Evolutionary conservation across 2,797 vertebrate species (phyloP).

Genomic region (Sebastes variabilis): DNA sequence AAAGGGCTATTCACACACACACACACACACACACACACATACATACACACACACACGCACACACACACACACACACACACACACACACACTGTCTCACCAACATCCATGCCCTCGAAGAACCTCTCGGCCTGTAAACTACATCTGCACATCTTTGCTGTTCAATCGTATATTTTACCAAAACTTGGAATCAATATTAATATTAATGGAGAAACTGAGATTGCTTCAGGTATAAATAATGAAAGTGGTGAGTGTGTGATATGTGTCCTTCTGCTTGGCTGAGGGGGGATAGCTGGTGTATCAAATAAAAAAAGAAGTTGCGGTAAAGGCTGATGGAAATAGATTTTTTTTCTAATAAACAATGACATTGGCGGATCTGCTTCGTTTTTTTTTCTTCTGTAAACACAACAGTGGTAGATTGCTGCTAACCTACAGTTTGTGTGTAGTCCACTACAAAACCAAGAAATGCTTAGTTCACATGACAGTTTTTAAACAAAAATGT

Average conservation of each 20-base stretch:
- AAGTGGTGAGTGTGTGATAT: slow-evolving; percentile 28
- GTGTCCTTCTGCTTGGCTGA: neutral
- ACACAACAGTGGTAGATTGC: neutral
- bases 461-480: fast-evolving
- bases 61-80: neutral
- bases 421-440: neutral
- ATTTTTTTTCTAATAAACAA: neutral
- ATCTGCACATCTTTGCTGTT: slow-evolving; percentile 1
- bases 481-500: neutral
- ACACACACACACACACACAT: neutral
- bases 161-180: slow-evolving; percentile 36
- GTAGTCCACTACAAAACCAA: neutral
- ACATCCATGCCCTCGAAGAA: slow-evolving; percentile 24
- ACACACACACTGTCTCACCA: neutral
- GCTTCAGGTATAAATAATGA: slow-evolving; percentile 51
- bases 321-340: neutral
- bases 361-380: neutral
- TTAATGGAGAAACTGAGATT: slow-evolving; percentile 39
- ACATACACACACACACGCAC: neutral
- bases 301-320: neutral
- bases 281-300: neutral
- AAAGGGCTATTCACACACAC: slow-evolving; percentile 28
- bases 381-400: neutral
- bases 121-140: slow-evolving; percentile 12
- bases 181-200: slow-evolving; percentile 52